Base-by-base conservation (phyloP, 1,140 invertebrate genomes). In the Papilio polytes region DNA sequence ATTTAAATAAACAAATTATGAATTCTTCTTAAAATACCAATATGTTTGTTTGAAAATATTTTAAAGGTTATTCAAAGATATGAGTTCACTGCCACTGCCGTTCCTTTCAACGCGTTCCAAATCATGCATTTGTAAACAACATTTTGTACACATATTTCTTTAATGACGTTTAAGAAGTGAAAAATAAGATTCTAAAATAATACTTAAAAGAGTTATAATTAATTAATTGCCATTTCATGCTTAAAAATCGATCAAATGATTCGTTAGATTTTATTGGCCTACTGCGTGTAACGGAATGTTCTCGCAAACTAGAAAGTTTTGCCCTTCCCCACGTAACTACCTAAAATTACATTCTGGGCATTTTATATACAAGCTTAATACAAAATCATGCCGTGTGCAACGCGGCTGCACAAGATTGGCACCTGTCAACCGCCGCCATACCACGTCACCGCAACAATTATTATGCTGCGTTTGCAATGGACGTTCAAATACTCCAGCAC, bases 391-490 rank as follows among this genome's bases (percentile, higher is more conserved):
- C 84, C 53, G 87, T 91, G 86, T 89, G 82, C 13, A 10, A 18
- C 18, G 44, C 13, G n/a, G 22, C 51, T 86, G 82, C 85, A 90
- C 86, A 87, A 93, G 90, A 92, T 93, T 92, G 92, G 88, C 92
- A 93, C 92, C 92, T 93, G 91, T 93, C 91, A 91, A 88, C 88
- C 83, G 82, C 82, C 74, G 87, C 84, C 85, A 92, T 90, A 90
- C 86, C 81, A 82, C 79, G 80, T 80, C 87, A 89, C 89, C 87
- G 83, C 88, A 78, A 76, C 85, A 82, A 80, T 84, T 82, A 81
- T 83, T 86, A 83, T 84, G 80, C 81, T 79, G 73, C 84, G 78
- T 73, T 78, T 41, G 79, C 12, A 70, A 31, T 36, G 12, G 59
- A 70, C 59, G 12, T 15, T 70, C 63, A 4, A 70, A 70, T 70